Base-by-base conservation (phyloP, 2,113 vertebrate genomes). In the Rattus rattus region DNA sequence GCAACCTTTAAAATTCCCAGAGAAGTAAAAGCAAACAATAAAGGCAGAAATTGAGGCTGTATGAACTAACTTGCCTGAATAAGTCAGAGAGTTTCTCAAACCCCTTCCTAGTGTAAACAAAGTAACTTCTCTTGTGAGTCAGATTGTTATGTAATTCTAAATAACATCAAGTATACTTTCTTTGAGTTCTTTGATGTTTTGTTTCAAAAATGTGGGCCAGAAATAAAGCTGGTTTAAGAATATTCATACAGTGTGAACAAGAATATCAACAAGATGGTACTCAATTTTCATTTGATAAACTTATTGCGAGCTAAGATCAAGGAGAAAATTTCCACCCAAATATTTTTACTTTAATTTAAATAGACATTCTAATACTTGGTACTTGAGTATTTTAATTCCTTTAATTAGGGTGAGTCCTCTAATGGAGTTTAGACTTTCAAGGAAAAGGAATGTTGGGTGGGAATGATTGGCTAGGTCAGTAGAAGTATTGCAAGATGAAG, bases 181-280 rank as follows among this genome's bases (percentile, higher is more conserved):
- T 93, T 92, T 95, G 5, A 81, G 49, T 91, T 95, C 43, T 96
- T 87, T 63, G 80, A 85, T 89, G 5, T 87, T 89, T 95, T 81
- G 43, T n/a, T 94, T 93, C 77, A 81, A 87, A 95, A 87, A 65
- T 77, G 9, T 14, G n/a, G 63, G 0, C 39, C 70, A 88, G 65
- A 81, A 69, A 36, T 90, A 73, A 92, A 88, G 47, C 30, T 95
- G 13, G 22, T 88, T 30, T 93, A 59, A 94, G 28, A 7, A 96
- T 92, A 56, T 79, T 94, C 19, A 72, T 72, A 4, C 70, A 73
- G 70, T 11, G 17, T 20, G 36, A 73, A 39, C 36, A 73, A 73
- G 54, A 65, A 83, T 26, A 80, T 84, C 67, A 92, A 92, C 14
- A 95, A 93, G 12, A 43, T 75, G n/a, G 22, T 90, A 39, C 24